Evolutionary conservation across 2,888 invertebrate species (phyloP).

Genomic region (Pegoplata infirma): DNA sequence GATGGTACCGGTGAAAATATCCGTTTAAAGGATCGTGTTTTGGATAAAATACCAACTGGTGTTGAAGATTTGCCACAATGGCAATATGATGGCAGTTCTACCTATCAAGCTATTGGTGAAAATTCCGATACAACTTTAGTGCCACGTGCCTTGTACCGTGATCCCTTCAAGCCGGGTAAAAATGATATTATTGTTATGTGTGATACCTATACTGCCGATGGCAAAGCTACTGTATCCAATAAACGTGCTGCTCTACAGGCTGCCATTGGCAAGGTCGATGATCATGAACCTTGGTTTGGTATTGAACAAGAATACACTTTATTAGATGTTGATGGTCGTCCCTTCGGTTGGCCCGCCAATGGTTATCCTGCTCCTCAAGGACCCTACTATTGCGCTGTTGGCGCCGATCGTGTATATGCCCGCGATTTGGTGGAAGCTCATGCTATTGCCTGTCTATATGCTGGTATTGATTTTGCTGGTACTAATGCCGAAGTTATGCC

Average conservation of each 20-base stretch:
- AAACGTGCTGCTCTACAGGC: slow-evolving; percentile 78
- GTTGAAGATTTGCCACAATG: slow-evolving; percentile 84
- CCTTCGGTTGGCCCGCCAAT: slow-evolving; percentile 86
- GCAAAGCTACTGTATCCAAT: slow-evolving; percentile 78
- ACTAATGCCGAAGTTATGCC: slow-evolving; percentile 90
- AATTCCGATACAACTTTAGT: slow-evolving; percentile 86
- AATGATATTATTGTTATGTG: slow-evolving; percentile 86
- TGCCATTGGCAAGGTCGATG: slow-evolving; percentile 80
- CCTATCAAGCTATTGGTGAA: slow-evolving; percentile 82
- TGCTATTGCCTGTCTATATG: slow-evolving; percentile 83
- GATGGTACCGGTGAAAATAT: slow-evolving; percentile 85
- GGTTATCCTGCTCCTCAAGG: slow-evolving; percentile 85
- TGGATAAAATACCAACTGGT: slow-evolving; percentile 82
- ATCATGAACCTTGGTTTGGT: slow-evolving; percentile 85
- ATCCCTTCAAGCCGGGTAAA: slow-evolving; percentile 85
- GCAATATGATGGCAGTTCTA: slow-evolving; percentile 87
- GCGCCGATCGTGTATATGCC: slow-evolving; percentile 86
- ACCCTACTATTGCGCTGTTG: slow-evolving; percentile 91
- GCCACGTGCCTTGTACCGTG: slow-evolving; percentile 87
- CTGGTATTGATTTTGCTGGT: slow-evolving; percentile 87
- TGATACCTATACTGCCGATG: slow-evolving; percentile 84
- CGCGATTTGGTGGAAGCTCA: slow-evolving; percentile 90
- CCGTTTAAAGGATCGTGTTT: slow-evolving; percentile 84
- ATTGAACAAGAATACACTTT: slow-evolving; percentile 84
- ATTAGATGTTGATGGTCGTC: slow-evolving; percentile 80